Conservation (phyloP, 2,113 vertebrate species). For the Oxyura jamaicensis region DNA sequence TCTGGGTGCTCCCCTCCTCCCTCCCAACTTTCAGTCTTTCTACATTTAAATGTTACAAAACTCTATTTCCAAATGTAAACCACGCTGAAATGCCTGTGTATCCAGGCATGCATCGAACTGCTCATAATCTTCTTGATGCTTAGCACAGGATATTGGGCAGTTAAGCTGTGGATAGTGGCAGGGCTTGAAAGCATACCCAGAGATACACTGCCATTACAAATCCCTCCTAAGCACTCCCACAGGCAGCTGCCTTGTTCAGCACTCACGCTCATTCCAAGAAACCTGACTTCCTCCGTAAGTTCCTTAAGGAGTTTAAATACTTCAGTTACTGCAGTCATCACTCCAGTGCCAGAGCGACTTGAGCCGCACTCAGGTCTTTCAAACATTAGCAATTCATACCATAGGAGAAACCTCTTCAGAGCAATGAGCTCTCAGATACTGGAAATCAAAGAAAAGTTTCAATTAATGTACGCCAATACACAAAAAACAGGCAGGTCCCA, state of each 20-base stretch:
- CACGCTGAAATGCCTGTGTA: background rate
- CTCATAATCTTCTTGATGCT: constrained; percentile 20
- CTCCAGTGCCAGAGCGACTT: background rate
- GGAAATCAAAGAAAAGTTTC: background rate
- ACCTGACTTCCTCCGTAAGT: background rate
- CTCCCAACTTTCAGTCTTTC: background rate
- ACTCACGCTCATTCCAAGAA: background rate
- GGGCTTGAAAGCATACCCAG: background rate
- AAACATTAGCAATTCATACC: background rate
- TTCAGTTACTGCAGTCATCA: background rate
- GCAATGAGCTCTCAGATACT: background rate
- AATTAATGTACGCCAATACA: background rate
- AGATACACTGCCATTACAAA: background rate
- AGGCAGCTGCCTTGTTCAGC: background rate
- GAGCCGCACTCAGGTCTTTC: background rate
- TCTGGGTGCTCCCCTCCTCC: background rate
- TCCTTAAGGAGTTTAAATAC: background rate
- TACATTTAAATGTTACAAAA: background rate
- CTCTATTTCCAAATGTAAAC: background rate
- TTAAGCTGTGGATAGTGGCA: background rate
- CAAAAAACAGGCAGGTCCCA: background rate
- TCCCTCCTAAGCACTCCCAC: background rate
- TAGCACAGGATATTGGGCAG: background rate
- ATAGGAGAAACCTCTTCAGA: background rate
- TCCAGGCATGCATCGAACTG: background rate